A percentile compares a stretch with the other conserved stretches of the same genome.
These are phyloP conservation scores for Malthinus flaveolus DNA, from an alignment of 2,888 invertebrate genomes.

Conservation along the genomic window DNA sequence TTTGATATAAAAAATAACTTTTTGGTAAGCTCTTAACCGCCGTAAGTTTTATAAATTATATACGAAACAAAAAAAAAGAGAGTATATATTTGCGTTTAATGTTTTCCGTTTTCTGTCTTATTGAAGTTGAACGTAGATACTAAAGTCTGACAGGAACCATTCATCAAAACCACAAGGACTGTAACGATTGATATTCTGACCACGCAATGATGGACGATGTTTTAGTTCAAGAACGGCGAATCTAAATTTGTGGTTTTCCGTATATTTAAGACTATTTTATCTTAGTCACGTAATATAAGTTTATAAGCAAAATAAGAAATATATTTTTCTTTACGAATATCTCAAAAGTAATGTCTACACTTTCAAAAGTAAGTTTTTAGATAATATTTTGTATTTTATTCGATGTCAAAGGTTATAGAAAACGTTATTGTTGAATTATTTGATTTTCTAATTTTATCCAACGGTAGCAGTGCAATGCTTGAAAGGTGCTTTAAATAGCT, in stretches of 20 bases:
- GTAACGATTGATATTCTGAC: constrained; percentile 7
- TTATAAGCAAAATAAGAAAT: constrained; percentile 1
- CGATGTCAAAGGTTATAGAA: no score
- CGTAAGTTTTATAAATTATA: no score
- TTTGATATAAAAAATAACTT: no score
- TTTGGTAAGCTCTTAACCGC: no score
- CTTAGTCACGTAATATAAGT: constrained; percentile 2
- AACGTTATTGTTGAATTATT: no score
- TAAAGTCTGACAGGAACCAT: constrained; percentile 3
- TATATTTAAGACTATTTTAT: constrained; percentile 6
- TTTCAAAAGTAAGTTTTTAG: no score
- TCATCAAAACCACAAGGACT: constrained; percentile 3
- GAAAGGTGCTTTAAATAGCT: no score
- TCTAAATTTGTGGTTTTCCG: constrained; percentile 7
- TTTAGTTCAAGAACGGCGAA: constrained; percentile 5
- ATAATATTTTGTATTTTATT: no score
- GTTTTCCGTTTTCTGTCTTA: constrained; percentile 5
- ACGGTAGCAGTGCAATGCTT: no score
- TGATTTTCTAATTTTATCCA: no score
- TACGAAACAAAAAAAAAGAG: constrained; percentile 1
- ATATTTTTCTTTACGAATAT: no score
- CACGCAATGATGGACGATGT: constrained; percentile 7
- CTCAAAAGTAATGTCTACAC: no score
- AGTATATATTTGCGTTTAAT: not conserved
- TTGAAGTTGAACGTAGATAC: constrained; percentile 3